phyloP scores from a whole-genome alignment of 2,888 invertebrate genomes.

The Tetramorium bicarinatum region DNA sequence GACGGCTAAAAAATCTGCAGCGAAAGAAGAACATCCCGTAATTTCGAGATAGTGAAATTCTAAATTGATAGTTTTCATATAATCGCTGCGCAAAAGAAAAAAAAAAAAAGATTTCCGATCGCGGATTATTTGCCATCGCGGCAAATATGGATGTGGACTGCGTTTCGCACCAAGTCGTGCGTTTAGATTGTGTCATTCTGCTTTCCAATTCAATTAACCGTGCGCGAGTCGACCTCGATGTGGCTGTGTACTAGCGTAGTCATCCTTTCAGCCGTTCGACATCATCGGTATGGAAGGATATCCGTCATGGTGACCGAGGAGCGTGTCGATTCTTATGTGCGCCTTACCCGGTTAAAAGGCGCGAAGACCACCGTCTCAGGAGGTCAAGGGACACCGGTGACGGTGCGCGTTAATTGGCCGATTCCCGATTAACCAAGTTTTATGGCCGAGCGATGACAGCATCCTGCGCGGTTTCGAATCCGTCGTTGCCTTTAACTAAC shows the following conservation, averaged over 20 bases:
- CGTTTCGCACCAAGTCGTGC: constrained; percentile 22
- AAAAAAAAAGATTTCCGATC: neutral
- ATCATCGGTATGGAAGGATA: constrained; percentile 44
- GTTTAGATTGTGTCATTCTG: constrained; percentile 52
- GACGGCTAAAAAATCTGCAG: neutral
- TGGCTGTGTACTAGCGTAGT: constrained; percentile 23
- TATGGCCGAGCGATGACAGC: constrained; percentile 4
- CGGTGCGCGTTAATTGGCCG: neutral
- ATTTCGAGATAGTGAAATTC: neutral
- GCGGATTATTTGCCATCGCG: neutral
- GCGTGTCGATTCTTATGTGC: neutral
- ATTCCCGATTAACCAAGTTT: constrained; percentile 26
- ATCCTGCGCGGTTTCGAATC: constrained; percentile 10
- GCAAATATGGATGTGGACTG: constrained; percentile 28
- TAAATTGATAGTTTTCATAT: neutral
- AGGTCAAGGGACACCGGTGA: constrained; percentile 31
- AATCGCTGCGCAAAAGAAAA: neutral
- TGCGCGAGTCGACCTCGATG: constrained; percentile 42
- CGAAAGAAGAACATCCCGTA: neutral
- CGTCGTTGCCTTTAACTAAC: neutral
- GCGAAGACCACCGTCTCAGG: neutral
- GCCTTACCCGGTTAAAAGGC: neutral
- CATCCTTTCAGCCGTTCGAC: constrained; percentile 16
- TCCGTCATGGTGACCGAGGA: constrained; percentile 10
- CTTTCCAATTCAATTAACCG: constrained; percentile 51